Base-by-base conservation (phyloP, 2,797 vertebrate species). In the Bradypodion ventrale region DNA sequence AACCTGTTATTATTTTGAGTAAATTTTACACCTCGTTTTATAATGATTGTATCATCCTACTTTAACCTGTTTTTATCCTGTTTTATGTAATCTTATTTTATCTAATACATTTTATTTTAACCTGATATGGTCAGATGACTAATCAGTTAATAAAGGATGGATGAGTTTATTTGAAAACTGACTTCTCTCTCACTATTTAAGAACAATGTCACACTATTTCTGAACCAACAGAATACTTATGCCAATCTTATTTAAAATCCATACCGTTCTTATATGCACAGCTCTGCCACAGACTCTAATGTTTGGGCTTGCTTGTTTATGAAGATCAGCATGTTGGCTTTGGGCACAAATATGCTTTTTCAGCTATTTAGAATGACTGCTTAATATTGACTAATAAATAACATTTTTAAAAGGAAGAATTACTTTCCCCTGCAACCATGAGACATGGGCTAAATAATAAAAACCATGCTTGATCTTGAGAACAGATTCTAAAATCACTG, bases 131-230 rank as follows among this genome's bases (percentile, higher is more conserved):
- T n/a, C n/a, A n/a, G n/a, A n/a, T n/a, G n/a, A n/a, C n/a, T n/a
- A n/a, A n/a, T n/a, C n/a, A n/a, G n/a, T n/a, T n/a, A n/a, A n/a
- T n/a, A n/a, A n/a, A n/a, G n/a, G n/a, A n/a, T n/a, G n/a, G n/a
- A n/a, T n/a, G n/a, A n/a, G n/a, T n/a, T n/a, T n/a, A n/a, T n/a
- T n/a, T n/a, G n/a, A n/a, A n/a, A 68, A 27, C 32, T 88, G 68
- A 84, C 60, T 40, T 29, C n/a, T n/a, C n/a, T 59, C 80, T 78
- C 85, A 80, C 46, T 1, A 66, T 84, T 76, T 0, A 75, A 84
- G 15, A 74, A 27, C 59, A 32, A 52, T 23, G n/a, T 25, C 27
- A 49, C 46, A 49, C 46, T 63, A 29, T 35, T 63, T 13, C 27
- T 66, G 27, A 52, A 63, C 4, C 74, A 74, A 23, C 49, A 70